Base-by-base conservation (phyloP, 2,888 invertebrate species). In the Emesis castigata region DNA sequence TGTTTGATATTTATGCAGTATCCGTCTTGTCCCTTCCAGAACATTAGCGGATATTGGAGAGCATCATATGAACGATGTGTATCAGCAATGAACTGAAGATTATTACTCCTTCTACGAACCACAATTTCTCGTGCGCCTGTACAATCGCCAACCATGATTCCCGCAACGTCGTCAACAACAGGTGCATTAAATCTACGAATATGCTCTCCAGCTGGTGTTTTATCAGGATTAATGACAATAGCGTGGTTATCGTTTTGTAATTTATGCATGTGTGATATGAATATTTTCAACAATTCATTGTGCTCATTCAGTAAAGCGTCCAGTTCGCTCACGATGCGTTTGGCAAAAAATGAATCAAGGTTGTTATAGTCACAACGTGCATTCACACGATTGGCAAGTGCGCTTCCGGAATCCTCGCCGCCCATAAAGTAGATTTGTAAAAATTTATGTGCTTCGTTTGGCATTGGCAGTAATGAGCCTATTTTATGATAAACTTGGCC, bases 171-270 rank as follows among this genome's bases (percentile, higher is more conserved):
- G 16, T 83, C 78, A 77, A 80, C 73, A 73, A 79, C 86, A 76
- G 90, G 90, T 77, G 89, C 90, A 84, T 91, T 90, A 84, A 89
- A 91, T 89, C 90, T 88, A 85, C 90, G 83, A 6, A 86, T 56
- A 73, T 90, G 90, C 75, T 89, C 88, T 83, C 88, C 90, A 80
- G 84, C 86, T 86, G 89, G 87, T 85, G 83, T 86, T 87, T 81
- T 89, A 39, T 39, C 88, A 87, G 88, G 78, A 80, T 83, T 39
- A 14, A 39, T 39, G 39, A 39, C 39, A 39, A 39, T 39, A 39
- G 39, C 39, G 39, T 39, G 39, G 77, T 85, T 84, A 31, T 84
- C 77, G 58, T 66, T 84, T 85, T 81, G 78, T 79, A 90, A 77
- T 14, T 39, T 39, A 14, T 9, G 39, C 39, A 88, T 86, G 70